phyloP scores from a whole-genome alignment of 92 coral and sea anemone genomes.

The Montipora capitata region DNA sequence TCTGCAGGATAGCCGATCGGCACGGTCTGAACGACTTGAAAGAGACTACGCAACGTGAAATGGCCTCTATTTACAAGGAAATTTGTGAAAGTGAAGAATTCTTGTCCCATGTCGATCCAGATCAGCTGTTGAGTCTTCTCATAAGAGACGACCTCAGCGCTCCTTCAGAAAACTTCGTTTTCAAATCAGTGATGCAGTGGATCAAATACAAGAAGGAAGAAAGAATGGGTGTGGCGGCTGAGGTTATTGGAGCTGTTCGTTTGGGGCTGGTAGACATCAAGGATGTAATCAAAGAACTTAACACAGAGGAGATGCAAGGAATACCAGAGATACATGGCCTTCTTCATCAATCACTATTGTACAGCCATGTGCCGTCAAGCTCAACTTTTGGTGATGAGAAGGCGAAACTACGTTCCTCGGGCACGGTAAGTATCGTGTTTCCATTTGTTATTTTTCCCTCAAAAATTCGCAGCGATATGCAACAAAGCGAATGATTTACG shows the following conservation, averaged over 20 bases:
- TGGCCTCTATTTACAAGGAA: slow-evolving; percentile 43
- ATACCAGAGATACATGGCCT: not conserved
- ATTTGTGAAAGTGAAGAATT: slow-evolving; percentile 66
- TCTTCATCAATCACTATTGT: not conserved
- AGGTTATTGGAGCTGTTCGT: slow-evolving; percentile 66
- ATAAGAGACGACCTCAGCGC: slow-evolving; percentile 72
- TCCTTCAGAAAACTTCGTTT: slow-evolving; percentile 75
- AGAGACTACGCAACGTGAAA: not conserved
- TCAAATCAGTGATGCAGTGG: slow-evolving; percentile 80
- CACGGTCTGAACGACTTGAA: slow-evolving; percentile 18
- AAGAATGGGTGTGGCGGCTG: slow-evolving; percentile 51
- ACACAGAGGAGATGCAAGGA: slow-evolving; percentile 26
- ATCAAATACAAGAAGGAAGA: slow-evolving; percentile 61
- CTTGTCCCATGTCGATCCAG: slow-evolving; percentile 25
- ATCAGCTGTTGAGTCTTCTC: slow-evolving; percentile 52
- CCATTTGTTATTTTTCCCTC: not conserved
- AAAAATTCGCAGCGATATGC: no score
- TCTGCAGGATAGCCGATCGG: slow-evolving; percentile 7
- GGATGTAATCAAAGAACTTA: slow-evolving; percentile 1
- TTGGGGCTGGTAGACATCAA: slow-evolving; percentile 58
- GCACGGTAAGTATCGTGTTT: not conserved
- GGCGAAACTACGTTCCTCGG: not conserved
- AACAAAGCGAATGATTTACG: no score
- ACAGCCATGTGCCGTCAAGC: not conserved
- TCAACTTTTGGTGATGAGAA: not conserved